phyloP scores from a whole-genome alignment of 2,797 vertebrate species.

The Anguilla pacifica region DNA sequence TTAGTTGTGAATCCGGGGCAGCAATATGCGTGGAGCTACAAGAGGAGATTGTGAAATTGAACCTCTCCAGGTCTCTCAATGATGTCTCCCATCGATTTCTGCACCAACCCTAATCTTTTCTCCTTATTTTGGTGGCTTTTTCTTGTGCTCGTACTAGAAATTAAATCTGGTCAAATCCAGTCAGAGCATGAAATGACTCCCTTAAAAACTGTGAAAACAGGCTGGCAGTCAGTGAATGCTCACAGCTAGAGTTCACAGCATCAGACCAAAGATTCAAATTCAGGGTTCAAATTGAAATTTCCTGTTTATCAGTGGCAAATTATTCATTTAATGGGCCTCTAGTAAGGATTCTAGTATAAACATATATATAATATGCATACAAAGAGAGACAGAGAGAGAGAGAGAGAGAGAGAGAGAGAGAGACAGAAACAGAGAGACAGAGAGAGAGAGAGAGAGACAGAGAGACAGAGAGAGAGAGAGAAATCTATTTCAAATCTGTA shows the following conservation, averaged over 20 bases:
- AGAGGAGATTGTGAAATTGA: conserved; percentile 48
- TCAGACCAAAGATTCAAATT: neutral
- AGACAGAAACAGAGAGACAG: conserved; percentile 19
- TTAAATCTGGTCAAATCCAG: conserved; percentile 44
- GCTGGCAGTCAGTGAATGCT: conserved; percentile 14
- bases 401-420: neutral
- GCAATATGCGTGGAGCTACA: conserved; percentile 41
- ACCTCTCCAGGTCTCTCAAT: conserved; percentile 45
- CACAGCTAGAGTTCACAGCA: conserved; percentile 7
- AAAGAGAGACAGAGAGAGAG: conserved; percentile 21
- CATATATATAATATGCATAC: neutral
- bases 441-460: neutral
- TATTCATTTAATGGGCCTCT: conserved; percentile 27
- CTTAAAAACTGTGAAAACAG: neutral
- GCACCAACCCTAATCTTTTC: conserved; percentile 43
- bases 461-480: neutral
- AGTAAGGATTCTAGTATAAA: conserved; percentile 23
- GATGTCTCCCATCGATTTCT: conserved; percentile 52
- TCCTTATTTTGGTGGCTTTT: conserved; percentile 38
- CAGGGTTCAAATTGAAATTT: conserved; percentile 5
- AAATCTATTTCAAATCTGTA: neutral
- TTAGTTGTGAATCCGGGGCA: conserved; percentile 40
- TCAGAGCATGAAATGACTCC: conserved; percentile 44
- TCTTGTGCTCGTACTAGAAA: conserved; percentile 39
- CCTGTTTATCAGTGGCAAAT: conserved; percentile 16